A percentile compares a stretch with the other conserved stretches of the same genome.
These are phyloP conservation scores for Apus apus DNA, from an alignment of 2,113 vertebrate genomes.

Conservation along the genomic window DNA sequence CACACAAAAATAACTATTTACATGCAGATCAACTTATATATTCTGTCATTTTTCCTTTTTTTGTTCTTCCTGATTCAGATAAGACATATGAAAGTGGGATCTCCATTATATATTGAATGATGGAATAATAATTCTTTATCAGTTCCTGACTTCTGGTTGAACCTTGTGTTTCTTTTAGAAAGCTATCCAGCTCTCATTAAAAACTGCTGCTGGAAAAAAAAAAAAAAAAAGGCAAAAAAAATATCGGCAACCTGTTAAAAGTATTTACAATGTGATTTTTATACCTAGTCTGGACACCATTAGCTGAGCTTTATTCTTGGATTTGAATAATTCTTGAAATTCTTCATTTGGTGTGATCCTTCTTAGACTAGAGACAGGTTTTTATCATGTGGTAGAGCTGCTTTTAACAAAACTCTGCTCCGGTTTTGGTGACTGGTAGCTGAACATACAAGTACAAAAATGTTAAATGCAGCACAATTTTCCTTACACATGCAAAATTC, in stretches of 20 bases:
- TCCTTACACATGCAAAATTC: not conserved
- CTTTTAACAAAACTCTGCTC: not conserved
- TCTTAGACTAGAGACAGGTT: not conserved
- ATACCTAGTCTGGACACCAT: not conserved
- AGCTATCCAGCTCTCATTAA: not conserved
- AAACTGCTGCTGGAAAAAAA: not conserved
- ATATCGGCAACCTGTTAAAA: not conserved
- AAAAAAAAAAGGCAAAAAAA: not conserved
- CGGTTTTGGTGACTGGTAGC: not conserved
- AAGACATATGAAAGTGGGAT: not conserved
- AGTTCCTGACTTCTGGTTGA: not conserved
- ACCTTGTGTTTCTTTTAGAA: not conserved
- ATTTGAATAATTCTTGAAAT: not conserved
- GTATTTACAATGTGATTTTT: not conserved
- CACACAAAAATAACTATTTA: not conserved
- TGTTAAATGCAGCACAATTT: not conserved
- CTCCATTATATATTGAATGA: not conserved
- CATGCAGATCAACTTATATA: not conserved
- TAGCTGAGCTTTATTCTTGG: not conserved
- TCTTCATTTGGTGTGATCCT: not conserved
- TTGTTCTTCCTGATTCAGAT: not conserved
- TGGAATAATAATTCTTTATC: not conserved
- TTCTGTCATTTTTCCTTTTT: accelerated
- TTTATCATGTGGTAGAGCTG: not conserved
- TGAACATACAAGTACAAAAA: not conserved